Evolutionary conservation across 2,888 invertebrate species (phyloP), one percentile per base, ranked within the genome.

Genomic region (Tolmerus cingulatus): DNA sequence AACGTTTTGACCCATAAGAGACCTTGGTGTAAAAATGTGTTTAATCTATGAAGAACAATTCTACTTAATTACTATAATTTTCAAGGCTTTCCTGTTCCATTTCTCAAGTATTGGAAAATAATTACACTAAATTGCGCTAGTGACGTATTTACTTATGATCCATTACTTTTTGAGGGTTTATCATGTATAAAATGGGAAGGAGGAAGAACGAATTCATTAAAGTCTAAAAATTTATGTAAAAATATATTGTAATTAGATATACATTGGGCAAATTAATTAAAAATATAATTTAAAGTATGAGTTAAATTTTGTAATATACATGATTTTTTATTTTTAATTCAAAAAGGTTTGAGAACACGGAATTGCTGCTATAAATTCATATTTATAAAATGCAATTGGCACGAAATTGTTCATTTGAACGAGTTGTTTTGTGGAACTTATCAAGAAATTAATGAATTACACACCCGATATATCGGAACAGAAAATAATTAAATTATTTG

Each of bases 201-300:
- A 66, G 66, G 79, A 79, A 51, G 19, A 51, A 79, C 79, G 79
- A 79, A 51, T 79, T 30, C 79, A 79, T 79, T 79, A 79, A 79
- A 79, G 79, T 79, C 19, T 5, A 66, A 9, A 23, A 66, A 7
- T 51, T 51, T n/a, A 66, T 55, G 12, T 19, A 55, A 55, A n/a
- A 19, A n/a, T 55, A 55, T 55, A 8, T n/a, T 55, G 19, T 55
- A 1, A n/a, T 19, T 55, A 19, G 19, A 19, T 55, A 55, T n/a
- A 19, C n/a, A 19, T 55, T 19, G 19, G 19, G 55, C 1, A 55
- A 55, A 55, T n/a, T 19, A 55, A 5, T 16, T 55, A n/a, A 55
- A 55, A 55, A 55, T 55, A 7, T 40, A 12, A 55, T 55, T 55
- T 55, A 19, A 19, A 55, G n/a, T 55, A 55, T 55, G n/a, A 55